These are phyloP conservation scores for Athene cunicularia DNA, from an alignment of 2,113 vertebrate species.

Conservation along the genomic window DNA sequence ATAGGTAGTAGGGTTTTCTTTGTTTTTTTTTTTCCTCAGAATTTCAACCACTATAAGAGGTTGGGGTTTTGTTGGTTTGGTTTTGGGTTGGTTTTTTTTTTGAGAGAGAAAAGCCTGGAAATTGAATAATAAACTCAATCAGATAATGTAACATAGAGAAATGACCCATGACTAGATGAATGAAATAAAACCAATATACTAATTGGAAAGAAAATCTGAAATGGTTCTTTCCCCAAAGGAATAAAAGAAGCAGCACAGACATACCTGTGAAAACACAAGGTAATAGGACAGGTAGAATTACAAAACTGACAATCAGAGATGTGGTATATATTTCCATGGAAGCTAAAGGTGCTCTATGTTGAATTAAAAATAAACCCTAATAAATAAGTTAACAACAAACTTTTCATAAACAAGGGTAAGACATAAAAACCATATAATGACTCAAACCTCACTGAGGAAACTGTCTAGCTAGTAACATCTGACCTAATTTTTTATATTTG, in stretches of 20 bases:
- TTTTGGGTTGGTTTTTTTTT: background rate
- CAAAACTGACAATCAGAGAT: background rate
- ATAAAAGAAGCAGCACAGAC: background rate
- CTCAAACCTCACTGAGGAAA: background rate
- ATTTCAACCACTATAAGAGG: background rate
- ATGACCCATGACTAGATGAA: background rate
- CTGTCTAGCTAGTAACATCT: background rate
- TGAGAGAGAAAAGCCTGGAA: background rate
- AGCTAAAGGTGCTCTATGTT: background rate
- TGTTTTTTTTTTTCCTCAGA: background rate
- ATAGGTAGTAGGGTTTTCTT: background rate
- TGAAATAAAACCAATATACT: background rate
- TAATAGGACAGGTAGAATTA: background rate
- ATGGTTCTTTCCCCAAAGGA: background rate
- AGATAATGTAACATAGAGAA: background rate
- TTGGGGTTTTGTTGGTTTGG: too few relatives aligned
- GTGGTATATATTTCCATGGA: background rate
- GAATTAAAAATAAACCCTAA: background rate
- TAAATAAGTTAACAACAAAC: background rate
- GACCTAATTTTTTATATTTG: background rate
- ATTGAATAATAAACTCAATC: background rate
- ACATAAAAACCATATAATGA: background rate
- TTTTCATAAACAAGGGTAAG: background rate
- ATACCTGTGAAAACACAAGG: background rate
- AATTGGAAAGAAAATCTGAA: background rate